Evolutionary conservation across 1,140 invertebrate genomes (phyloP), one percentile per base, ranked within the genome.

Genomic region (Argopecten irradians): DNA sequence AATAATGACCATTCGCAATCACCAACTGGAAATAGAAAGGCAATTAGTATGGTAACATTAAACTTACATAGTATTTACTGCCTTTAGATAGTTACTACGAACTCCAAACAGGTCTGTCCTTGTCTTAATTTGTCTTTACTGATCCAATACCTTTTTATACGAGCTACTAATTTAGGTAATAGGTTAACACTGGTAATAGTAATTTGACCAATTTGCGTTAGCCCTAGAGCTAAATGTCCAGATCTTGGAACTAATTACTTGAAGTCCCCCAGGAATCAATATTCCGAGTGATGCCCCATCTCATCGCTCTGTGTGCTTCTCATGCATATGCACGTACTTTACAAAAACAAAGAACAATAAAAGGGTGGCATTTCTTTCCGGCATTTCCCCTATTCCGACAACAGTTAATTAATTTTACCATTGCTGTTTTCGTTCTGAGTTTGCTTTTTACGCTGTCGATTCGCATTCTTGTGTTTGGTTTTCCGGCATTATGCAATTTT

Each of bases 211-310:
- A 71, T 71, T 71, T 71, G 55, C 28, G 55, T 71, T 71, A 7
- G n/a, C 22, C 55, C 55, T n/a, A 7, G 28, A 71, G 22, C 22
- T 16, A 5, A 28, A 28, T 71, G 55, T 71, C 55, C 55, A 28
- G 55, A n/a, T 71, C 55, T n/a, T 71, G 55, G n/a, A 71, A 71
- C 55, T 71, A 71, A 71, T 71, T 71, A 71, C n/a, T 28, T 71
- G 11, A 71, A 28, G 22, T 71, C 55, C 55, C 55, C 11, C 14
- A 16, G 55, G 55, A 71, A 71, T 71, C 55, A 71, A 71, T 71
- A 71, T 71, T 28, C 55, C 5, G 2, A 71, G 55, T 28, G 5
- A 71, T 71, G n/a, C 22, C 55, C 2, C n/a, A 5, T 5, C 55
- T 71, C 55, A 28, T 2, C 43, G 55, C 55, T 16, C 1, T 71